These are phyloP conservation scores for Nicator chloris DNA, from an alignment of 2,113 vertebrate genomes.

Conservation along the genomic window DNA sequence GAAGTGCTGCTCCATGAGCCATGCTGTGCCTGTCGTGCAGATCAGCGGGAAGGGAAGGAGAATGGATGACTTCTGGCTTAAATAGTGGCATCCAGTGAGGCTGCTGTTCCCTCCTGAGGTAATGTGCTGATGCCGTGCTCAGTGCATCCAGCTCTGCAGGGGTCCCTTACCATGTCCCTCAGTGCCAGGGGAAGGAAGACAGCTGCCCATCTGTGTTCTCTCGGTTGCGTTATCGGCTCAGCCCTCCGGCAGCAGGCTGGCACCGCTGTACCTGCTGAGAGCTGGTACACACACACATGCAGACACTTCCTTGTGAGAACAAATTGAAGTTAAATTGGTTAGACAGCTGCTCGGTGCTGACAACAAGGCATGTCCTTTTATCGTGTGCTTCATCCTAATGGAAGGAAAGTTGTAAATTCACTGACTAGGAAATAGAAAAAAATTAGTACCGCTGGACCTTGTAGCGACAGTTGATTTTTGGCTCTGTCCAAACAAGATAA, in stretches of 20 bases:
- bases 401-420: not conserved
- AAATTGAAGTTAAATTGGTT: not conserved
- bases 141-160: not conserved
- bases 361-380: not conserved
- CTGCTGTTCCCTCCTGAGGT: not conserved
- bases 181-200: not conserved
- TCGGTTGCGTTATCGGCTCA: not conserved
- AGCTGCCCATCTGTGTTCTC: not conserved
- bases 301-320: not conserved
- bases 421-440: not conserved
- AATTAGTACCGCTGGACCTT: not conserved
- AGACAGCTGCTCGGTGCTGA: not conserved
- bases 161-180: not conserved
- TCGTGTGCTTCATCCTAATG: not conserved
- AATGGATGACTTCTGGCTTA: not conserved
- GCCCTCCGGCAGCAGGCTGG: not conserved
- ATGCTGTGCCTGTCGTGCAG: rapidly evolving
- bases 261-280: not conserved
- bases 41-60: not conserved
- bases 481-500: not conserved
- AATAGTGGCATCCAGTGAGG: not conserved
- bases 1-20: not conserved
- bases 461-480: not conserved
- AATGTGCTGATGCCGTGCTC: not conserved
- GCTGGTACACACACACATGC: not conserved